These are phyloP conservation scores for Siniperca scherzeri DNA, from an alignment of 2,797 vertebrate species.

Conservation along the genomic window DNA sequence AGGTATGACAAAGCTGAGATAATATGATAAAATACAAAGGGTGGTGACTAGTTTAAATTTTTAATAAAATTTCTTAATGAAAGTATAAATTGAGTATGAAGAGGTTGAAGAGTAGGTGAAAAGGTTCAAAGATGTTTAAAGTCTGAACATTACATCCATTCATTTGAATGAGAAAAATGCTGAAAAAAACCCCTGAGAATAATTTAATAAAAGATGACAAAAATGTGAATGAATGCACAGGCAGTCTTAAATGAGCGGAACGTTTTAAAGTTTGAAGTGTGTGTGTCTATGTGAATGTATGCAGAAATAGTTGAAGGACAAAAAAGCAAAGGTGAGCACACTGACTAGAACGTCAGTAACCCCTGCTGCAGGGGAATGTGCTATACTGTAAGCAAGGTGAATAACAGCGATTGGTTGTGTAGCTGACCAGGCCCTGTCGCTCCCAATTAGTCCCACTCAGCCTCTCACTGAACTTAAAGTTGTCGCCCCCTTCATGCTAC, in stretches of 20 bases:
- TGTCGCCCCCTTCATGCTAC: too few species aligned
- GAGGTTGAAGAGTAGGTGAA: neutral
- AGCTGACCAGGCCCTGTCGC: constrained; percentile 69
- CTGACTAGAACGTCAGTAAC: neutral
- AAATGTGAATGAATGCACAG: neutral
- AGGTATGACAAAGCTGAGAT: neutral
- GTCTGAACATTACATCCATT: neutral
- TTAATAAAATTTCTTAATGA: neutral
- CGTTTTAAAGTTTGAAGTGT: neutral
- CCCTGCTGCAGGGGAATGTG: constrained; percentile 5
- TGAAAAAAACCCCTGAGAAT: neutral
- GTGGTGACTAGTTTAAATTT: neutral
- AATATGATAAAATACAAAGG: neutral
- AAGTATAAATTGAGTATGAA: neutral
- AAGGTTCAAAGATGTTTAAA: neutral
- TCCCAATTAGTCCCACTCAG: constrained; percentile 75
- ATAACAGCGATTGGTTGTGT: constrained; percentile 7
- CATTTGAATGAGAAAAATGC: neutral
- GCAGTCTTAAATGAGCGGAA: neutral
- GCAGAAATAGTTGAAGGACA: neutral
- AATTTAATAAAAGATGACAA: neutral
- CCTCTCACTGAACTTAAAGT: constrained; percentile 30
- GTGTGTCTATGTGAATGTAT: neutral
- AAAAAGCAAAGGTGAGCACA: neutral
- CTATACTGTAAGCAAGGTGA: constrained; percentile 16